A percentile compares a stretch with the other conserved stretches of the same genome.
Evolutionary conservation across 2,888 invertebrate genomes (phyloP).

Genomic region (Andrena chrysosceles): DNA sequence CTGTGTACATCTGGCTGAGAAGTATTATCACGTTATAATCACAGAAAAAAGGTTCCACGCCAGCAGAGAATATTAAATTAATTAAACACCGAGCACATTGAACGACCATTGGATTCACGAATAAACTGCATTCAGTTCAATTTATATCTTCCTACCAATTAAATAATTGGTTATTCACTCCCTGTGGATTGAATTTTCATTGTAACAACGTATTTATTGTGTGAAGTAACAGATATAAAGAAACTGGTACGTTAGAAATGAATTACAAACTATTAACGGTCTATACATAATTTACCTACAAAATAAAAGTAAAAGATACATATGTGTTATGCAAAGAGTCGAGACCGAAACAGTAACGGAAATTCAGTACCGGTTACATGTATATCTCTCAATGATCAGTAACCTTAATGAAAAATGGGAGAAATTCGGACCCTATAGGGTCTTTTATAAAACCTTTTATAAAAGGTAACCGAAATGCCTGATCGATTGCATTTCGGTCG

Average conservation of each 20-base stretch:
- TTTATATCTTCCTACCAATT: neutral
- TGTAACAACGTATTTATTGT: neutral
- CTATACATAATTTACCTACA: no score
- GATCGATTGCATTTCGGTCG: no score
- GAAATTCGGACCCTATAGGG: no score
- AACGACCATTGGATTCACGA: neutral
- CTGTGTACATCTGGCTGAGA: neutral
- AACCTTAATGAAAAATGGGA: no score
- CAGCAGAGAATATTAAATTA: slow-evolving; percentile 12
- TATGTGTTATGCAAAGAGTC: no score
- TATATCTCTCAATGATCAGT: no score
- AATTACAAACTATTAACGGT: neutral
- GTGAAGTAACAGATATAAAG: no score
- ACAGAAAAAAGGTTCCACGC: slow-evolving; percentile 3
- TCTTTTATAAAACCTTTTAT: no score
- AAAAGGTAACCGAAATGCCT: no score
- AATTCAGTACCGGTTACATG: no score
- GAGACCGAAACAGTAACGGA: no score
- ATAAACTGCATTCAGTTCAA: neutral
- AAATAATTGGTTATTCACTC: slow-evolving; percentile 1
- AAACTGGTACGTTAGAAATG: neutral
- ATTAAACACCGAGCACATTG: neutral
- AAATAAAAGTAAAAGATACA: no score
- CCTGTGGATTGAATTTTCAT: neutral
- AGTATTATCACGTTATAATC: slow-evolving; percentile 28